phyloP scores from a whole-genome alignment of 2,113 vertebrate genomes.

The Phalacrocorax pelagicus region DNA sequence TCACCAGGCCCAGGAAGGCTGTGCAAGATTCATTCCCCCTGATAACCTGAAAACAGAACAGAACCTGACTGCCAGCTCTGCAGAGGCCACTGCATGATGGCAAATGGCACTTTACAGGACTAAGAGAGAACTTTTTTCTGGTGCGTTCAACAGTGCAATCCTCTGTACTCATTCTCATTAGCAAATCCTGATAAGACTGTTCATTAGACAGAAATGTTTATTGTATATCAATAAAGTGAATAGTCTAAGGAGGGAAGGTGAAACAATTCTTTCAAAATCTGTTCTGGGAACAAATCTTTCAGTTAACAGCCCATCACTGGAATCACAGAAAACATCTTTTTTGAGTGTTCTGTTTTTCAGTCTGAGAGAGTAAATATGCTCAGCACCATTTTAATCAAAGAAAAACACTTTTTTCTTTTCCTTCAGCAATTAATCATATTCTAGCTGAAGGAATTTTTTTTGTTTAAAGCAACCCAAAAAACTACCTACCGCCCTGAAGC shows the following conservation, averaged over 20 bases:
- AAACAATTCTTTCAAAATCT: background rate
- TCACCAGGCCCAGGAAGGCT: background rate
- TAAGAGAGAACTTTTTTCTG: background rate
- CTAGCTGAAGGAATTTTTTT: background rate
- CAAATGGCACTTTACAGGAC: background rate
- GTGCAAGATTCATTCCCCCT: background rate
- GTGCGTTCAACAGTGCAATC: background rate
- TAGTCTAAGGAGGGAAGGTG: background rate
- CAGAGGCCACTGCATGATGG: background rate
- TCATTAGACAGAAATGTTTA: background rate
- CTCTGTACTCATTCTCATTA: background rate
- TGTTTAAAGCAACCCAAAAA: background rate
- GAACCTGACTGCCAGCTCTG: background rate
- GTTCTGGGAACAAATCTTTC: background rate
- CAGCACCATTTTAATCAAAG: background rate
- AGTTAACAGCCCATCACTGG: background rate
- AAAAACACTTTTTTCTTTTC: background rate
- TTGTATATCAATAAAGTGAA: background rate
- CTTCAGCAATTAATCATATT: conserved; percentile 14
- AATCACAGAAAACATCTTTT: background rate
- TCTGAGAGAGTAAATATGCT: background rate
- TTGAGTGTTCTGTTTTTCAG: conserved; percentile 23
- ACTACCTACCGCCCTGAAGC: background rate
- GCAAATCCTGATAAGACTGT: background rate
- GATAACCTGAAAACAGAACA: background rate